Evolutionary conservation across 2,888 invertebrate species (phyloP), one percentile per base, ranked within the genome.

Genomic region (Morpho achilles): DNA sequence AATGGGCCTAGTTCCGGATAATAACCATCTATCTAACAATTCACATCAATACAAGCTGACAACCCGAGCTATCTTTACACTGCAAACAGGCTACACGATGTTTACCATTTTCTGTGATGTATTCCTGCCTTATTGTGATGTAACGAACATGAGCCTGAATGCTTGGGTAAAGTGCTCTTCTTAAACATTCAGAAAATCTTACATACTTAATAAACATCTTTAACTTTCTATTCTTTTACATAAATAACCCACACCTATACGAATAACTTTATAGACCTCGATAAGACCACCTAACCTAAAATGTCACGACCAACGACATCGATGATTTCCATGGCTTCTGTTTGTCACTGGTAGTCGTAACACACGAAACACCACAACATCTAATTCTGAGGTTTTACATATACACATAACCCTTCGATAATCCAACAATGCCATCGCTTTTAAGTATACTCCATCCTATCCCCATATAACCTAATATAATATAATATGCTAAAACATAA

Each of bases 171-270:
- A 64, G 66, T 56, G 61, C 64, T 66, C 63, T 63, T 56, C 55
- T 61, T 79, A 78, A 74, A 83, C 85, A 84, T 82, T 81, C 84
- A 85, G 75, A 82, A 77, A 78, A 79, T 81, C 82, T 84, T 84
- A 87, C 74, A 81, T 79, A 87, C 74, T 81, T 79, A 80, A 74
- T 80, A 84, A 56, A 83, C 82, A 80, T 79, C 70, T 79, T 81
- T 82, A 82, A 64, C 76, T 80, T 72, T 73, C 82, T 82, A 87
- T 79, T 79, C 83, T 75, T 85, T 83, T 79, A 50, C 82, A 86
- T 86, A 84, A 83, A 85, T 84, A 84, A 83, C 86, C 88, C 86
- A 87, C 84, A 87, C 87, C 86, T 85, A 88, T 77, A 82, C 75
- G 80, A 77, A 80, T 81, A 80, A 79, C 76, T 70, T 78, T 75